These are phyloP conservation scores for Holotrichia oblita DNA, from an alignment of 1,140 invertebrate species.

Conservation along the genomic window DNA sequence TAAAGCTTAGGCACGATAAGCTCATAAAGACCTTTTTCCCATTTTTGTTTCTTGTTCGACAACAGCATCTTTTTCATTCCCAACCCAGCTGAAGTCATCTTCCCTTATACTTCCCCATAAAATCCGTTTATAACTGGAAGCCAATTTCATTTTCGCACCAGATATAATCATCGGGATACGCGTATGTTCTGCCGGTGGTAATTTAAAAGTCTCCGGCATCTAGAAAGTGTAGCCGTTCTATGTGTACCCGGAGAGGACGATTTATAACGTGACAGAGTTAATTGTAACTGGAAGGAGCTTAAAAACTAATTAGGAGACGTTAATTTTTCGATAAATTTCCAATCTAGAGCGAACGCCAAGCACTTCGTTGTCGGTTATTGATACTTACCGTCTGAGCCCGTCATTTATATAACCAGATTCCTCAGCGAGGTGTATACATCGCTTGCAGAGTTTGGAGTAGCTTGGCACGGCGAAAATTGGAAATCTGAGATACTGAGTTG, in stretches of 20 bases:
- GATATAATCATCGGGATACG: conserved; percentile 1
- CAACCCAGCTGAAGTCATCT: not conserved
- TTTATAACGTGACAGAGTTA: conserved; percentile 19
- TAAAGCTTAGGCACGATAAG: not conserved
- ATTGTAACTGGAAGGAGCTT: not conserved
- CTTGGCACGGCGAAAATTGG: not conserved
- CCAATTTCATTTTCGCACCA: not conserved
- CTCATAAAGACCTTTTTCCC: not conserved
- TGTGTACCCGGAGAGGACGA: not conserved
- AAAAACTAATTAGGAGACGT: conserved; percentile 21
- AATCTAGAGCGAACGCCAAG: not conserved
- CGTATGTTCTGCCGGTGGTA: not conserved
- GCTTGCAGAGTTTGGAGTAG: not conserved
- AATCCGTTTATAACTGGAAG: not conserved
- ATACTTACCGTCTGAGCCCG: not conserved
- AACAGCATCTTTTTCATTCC: not conserved
- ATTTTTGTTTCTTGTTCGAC: not conserved
- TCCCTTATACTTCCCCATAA: not conserved
- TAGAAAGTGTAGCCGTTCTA: not conserved
- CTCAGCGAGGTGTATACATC: not conserved
- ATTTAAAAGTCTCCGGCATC: not conserved
- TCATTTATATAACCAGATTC: not conserved
- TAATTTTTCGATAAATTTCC: conserved; percentile 36
- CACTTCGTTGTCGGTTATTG: not conserved
- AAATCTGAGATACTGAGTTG: not conserved